Evolutionary conservation across 1,140 invertebrate species (phyloP).

Genomic region (Heliconius eleuchia): DNA sequence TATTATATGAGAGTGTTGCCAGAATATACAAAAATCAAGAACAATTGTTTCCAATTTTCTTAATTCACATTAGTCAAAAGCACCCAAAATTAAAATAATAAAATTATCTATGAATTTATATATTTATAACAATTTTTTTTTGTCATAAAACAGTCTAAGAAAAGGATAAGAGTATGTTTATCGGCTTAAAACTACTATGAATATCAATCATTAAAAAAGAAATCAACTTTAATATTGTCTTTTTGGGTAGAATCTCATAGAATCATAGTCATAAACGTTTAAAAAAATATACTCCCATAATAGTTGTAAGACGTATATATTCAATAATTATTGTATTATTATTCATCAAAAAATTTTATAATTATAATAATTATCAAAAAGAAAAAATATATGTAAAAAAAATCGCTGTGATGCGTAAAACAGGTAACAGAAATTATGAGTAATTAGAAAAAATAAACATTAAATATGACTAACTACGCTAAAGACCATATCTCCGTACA

Average conservation of each 20-base stretch:
- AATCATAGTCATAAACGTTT: neutral
- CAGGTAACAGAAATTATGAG: slow-evolving; percentile 23
- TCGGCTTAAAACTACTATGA: neutral
- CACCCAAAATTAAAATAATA: slow-evolving; percentile 10
- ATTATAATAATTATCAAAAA: neutral
- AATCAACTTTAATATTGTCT: neutral
- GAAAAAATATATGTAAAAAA: neutral
- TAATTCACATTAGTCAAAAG: slow-evolving; percentile 1
- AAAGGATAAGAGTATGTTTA: neutral
- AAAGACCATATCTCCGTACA: slow-evolving; percentile 47
- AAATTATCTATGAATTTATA: neutral
- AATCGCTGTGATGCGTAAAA: slow-evolving; percentile 16
- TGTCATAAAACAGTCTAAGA: neutral
- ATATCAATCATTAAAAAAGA: neutral
- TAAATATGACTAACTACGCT: slow-evolving; percentile 37
- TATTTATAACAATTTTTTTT: neutral
- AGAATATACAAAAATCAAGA: slow-evolving; percentile 12
- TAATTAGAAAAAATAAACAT: slow-evolving; percentile 11
- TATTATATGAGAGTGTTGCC: slow-evolving; percentile 19
- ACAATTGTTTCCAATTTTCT: neutral
- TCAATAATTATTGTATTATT: neutral
- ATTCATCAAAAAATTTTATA: neutral
- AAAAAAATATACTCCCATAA: neutral
- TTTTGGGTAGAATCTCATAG: neutral
- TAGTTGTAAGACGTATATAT: neutral